These are phyloP conservation scores for Eupithecia subfuscata DNA, from an alignment of 2,888 invertebrate genomes.

Conservation along the genomic window DNA sequence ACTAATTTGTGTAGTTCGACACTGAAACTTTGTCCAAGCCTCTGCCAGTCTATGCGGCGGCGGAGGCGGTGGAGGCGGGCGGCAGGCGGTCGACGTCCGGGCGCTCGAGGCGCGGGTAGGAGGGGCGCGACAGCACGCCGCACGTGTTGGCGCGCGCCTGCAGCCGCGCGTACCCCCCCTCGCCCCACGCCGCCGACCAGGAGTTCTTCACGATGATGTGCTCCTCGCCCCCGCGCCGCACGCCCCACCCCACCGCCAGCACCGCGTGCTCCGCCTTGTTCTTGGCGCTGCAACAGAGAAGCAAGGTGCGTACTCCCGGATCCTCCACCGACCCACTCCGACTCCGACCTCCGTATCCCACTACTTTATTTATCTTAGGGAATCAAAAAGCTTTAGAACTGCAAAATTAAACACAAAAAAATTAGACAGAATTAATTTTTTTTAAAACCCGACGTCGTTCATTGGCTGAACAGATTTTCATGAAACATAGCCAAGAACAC, in stretches of 20 bases:
- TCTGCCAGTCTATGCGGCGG: neutral
- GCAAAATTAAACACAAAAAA: too few relatives aligned
- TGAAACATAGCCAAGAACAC: too few relatives aligned
- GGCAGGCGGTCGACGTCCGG: slow-evolving; percentile 56
- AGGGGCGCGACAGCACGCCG: slow-evolving; percentile 66
- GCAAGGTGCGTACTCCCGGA: too few relatives aligned
- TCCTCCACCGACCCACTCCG: neutral
- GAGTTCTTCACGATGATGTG: slow-evolving; percentile 75
- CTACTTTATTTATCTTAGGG: too few relatives aligned
- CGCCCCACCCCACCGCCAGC: slow-evolving; percentile 73
- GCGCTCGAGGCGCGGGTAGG: slow-evolving; percentile 62
- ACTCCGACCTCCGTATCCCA: neutral
- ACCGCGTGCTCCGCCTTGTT: slow-evolving; percentile 62
- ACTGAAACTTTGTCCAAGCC: too few relatives aligned
- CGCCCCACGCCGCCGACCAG: slow-evolving; percentile 68
- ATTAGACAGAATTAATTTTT: too few relatives aligned
- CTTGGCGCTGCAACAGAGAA: slow-evolving; percentile 54
- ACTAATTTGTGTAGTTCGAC: too few relatives aligned
- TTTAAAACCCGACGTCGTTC: too few relatives aligned
- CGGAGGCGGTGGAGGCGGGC: slow-evolving; percentile 19
- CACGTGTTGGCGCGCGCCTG: slow-evolving; percentile 69
- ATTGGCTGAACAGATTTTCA: too few relatives aligned
- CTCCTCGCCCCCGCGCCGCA: slow-evolving; percentile 56
- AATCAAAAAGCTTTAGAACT: too few relatives aligned
- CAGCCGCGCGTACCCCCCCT: slow-evolving; percentile 65